Evolutionary conservation across 2,888 invertebrate species (phyloP), one percentile per base, ranked within the genome.

Genomic region (Nasonia oneida): DNA sequence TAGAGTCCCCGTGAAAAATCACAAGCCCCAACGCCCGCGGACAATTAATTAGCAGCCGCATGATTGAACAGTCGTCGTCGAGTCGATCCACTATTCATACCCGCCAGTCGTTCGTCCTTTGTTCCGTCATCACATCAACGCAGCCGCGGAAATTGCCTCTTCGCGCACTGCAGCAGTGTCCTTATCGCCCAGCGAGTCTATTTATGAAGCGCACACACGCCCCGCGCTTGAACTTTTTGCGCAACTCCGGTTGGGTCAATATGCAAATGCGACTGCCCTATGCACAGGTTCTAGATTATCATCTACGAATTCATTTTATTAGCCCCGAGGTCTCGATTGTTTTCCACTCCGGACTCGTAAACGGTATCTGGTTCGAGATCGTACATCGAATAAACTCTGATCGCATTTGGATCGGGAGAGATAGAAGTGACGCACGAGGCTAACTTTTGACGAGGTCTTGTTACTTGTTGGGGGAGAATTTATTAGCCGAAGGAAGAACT

Each of bases 371-470:
- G 47, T 47, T 47, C 12, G 12, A 47, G 47, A 29, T 29, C 29
- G 29, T 29, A 29, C 29, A 29, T 29, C 29, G 29, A 29, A 29
- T 0, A 29, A 29, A 29, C 29, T 29, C 12, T 57, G n/a, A 57
- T 57, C 6, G 3, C 6, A 6, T 23, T 57, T n/a, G 57, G 18
- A 57, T 57, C 6, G 1, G 57, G n/a, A n/a, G 23, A 61, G n/a
- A n/a, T 61, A 18, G 23, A 61, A 61, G 57, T 61, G 57, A 61
- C n/a, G 57, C 18, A 15, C 53, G 53, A 18, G 57, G 23, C 18
- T 23, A 61, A 61, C 57, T 23, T 61, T 61, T 61, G n/a, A 61
- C n/a, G n/a, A 23, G n/a, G 57, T 61, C 57, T 61, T 61, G 53
- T 53, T 53, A 53, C 57, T 61, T 23, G n/a, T n/a, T 61, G 18